Percentiles rank a stretch among this genome's conserved stretches.
Conservation (phyloP, 2,113 vertebrate species). For the Brachionichthys hirsutus region DNA sequence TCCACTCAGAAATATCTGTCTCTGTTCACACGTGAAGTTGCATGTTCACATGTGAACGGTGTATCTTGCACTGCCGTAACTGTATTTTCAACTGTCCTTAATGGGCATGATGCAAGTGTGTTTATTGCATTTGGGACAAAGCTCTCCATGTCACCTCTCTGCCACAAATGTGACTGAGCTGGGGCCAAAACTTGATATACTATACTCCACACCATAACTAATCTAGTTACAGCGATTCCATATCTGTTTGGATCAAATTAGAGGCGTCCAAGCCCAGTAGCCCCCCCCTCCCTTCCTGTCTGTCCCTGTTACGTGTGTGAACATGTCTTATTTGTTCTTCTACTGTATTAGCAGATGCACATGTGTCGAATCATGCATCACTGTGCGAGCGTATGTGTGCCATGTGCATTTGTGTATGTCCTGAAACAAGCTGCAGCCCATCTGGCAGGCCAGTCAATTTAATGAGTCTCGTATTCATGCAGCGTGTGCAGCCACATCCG, state of each 20-base stretch:
- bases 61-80: conserved; percentile 30
- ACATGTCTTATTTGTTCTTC: conserved; percentile 40
- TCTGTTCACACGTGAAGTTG: conserved; percentile 10
- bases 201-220: conserved; percentile 64
- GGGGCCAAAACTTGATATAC: conserved; percentile 67
- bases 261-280: conserved; percentile 44
- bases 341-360: conserved; percentile 31
- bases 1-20: not conserved
- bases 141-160: conserved; percentile 64
- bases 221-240: conserved; percentile 68
- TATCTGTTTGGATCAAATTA: conserved; percentile 70
- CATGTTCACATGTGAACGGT: conserved; percentile 11
- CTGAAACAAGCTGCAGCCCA: conserved; percentile 50
- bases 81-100: conserved; percentile 52
- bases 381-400: conserved; percentile 7
- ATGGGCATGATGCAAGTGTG: conserved; percentile 62
- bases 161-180: conserved; percentile 69
- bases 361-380: conserved; percentile 27
- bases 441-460: conserved; percentile 55
- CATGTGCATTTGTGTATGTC: conserved; percentile 6
- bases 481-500: conserved; percentile 50
- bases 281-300: conserved; percentile 27
- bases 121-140: conserved; percentile 70
- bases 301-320: conserved; percentile 31
- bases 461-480: conserved; percentile 59